Evolutionary conservation across 2,113 vertebrate genomes (phyloP), one percentile per base, ranked within the genome.

Genomic region (Scatophagus argus): DNA sequence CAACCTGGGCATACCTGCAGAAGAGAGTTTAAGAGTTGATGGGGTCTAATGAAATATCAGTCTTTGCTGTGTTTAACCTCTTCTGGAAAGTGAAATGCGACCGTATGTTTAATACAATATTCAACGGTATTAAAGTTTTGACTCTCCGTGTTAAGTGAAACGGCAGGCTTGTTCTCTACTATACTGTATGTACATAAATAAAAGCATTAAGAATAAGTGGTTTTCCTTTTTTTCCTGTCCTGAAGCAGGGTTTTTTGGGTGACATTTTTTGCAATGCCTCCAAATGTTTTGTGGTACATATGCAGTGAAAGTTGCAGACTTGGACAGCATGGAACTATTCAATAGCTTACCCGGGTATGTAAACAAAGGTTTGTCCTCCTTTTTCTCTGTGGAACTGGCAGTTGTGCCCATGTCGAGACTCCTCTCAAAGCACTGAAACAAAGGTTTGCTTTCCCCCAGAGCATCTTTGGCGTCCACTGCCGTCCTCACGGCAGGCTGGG

Each of bases 401-500:
- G 14, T 12, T 52, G 52, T 4, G 8, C 0, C 4, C 4, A 0
- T 19, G 19, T n/a, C n/a, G n/a, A n/a, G n/a, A n/a, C n/a, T n/a
- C n/a, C n/a, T n/a, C n/a, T n/a, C n/a, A n/a, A n/a, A n/a, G n/a
- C n/a, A n/a, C n/a, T n/a, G n/a, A n/a, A n/a, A n/a, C n/a, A n/a
- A n/a, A n/a, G n/a, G n/a, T n/a, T n/a, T n/a, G n/a, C n/a, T n/a
- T n/a, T n/a, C n/a, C n/a, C 3, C 31, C 3, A 23, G 5, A 55
- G 0, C 14, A 14, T 21, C 25, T 16, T 16, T 10, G 36, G 11
- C 8, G 0, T 1, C 7, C 0, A 1, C 31, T 41, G 13, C 0
- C 0, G 2, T 14, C 8, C 0, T 0, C 0, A 2, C 0, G 12
- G 19, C 0, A 5, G 8, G 5, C 14, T 32, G 4, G 11, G 8